Evolutionary conservation across 2,113 vertebrate genomes (phyloP).

Genomic region (Raja brachyura): DNA sequence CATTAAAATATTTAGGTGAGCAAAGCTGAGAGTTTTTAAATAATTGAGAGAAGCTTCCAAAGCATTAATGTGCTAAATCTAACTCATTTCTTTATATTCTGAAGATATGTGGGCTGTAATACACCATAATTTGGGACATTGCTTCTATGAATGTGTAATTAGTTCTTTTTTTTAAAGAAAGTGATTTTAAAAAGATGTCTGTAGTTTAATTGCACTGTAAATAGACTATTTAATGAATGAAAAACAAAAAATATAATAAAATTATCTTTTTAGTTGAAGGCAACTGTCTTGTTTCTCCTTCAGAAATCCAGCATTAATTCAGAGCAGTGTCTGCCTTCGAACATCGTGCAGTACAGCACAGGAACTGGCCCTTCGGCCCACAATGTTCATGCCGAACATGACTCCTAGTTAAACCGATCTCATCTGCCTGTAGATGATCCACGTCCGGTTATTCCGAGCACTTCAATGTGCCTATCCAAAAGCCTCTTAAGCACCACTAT

Average conservation of each 20-base stretch:
- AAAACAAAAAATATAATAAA: neutral
- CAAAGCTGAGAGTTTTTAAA: neutral
- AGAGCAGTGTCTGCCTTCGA: too few species aligned
- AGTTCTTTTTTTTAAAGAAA: neutral
- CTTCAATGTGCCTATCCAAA: too few species aligned
- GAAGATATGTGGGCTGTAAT: neutral
- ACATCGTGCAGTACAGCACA: too few species aligned
- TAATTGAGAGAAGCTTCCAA: conserved; percentile 6
- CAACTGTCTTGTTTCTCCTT: neutral
- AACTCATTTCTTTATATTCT: neutral
- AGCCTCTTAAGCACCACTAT: too few species aligned
- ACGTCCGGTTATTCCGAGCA: too few species aligned
- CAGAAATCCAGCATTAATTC: too few species aligned
- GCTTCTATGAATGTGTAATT: conserved; percentile 14
- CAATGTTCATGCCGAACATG: too few species aligned
- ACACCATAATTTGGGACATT: neutral
- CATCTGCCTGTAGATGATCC: too few species aligned
- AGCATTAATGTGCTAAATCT: conserved; percentile 12
- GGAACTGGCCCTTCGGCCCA: too few species aligned
- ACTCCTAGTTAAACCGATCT: too few species aligned
- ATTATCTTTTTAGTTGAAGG: neutral
- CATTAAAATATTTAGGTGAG: neutral
- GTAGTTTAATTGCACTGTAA: conserved; percentile 26
- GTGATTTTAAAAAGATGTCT: neutral
- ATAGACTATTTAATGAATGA: conserved; percentile 27